Percentiles rank a stretch among this genome's conserved stretches.
These are phyloP conservation scores for Formicarius rufipectus DNA, from an alignment of 2,113 vertebrate species.

Conservation along the genomic window DNA sequence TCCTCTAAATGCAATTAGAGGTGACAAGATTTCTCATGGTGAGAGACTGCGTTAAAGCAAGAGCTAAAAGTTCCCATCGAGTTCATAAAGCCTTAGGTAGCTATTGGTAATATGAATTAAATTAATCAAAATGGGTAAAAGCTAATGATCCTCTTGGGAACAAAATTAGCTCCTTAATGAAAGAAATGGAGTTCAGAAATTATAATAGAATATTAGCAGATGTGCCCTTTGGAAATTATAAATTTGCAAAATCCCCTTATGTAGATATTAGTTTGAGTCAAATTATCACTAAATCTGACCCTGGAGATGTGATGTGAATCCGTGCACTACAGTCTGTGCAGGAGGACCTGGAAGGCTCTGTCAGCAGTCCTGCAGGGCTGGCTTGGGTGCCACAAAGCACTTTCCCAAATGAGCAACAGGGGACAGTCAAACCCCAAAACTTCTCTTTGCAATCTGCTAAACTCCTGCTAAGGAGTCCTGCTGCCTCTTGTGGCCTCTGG, in stretches of 20 bases:
- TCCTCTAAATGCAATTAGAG: constrained; percentile 56
- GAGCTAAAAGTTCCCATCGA: constrained; percentile 59
- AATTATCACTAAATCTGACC: constrained; percentile 69
- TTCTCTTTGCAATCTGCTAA: neutral
- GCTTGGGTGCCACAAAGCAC: neutral
- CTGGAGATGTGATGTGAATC: constrained; percentile 42
- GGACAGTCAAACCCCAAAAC: neutral
- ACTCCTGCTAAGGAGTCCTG: neutral
- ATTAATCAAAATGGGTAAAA: constrained; percentile 72
- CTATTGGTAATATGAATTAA: constrained; percentile 66
- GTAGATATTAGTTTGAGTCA: constrained; percentile 63
- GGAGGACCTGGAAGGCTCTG: neutral
- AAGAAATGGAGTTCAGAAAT: constrained; percentile 73
- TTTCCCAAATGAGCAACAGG: neutral
- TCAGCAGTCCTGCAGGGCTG: neutral
- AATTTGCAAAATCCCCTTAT: constrained; percentile 70
- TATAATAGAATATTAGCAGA: constrained; percentile 71
- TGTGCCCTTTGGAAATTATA: constrained; percentile 75
- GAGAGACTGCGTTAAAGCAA: constrained; percentile 48
- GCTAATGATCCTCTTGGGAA: constrained; percentile 70
- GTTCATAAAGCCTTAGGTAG: constrained; percentile 64
- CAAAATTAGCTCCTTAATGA: constrained; percentile 76
- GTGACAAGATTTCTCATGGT: constrained; percentile 65
- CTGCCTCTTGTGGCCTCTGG: neutral
- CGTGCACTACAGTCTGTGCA: neutral